These are phyloP conservation scores for Cryptoprocta ferox DNA, from an alignment of 2,797 vertebrate genomes.

Conservation along the genomic window DNA sequence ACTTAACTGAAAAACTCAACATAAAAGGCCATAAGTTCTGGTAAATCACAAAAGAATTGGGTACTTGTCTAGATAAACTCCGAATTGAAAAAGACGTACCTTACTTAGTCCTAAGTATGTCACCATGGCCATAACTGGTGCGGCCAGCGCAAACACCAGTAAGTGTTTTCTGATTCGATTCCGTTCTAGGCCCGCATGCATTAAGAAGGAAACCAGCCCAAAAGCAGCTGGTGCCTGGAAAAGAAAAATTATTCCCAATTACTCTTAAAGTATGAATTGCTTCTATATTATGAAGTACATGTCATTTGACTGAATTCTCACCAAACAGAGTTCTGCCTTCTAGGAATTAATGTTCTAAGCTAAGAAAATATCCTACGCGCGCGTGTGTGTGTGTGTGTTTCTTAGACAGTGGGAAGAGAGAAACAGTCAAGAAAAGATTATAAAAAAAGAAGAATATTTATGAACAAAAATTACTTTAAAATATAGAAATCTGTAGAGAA, in stretches of 20 bases:
- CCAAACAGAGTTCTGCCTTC: background rate
- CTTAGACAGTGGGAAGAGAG: background rate
- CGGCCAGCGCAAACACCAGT: constrained; percentile 96
- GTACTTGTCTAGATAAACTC: background rate
- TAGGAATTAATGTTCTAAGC: constrained; percentile 28
- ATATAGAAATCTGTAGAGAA: constrained; percentile 34
- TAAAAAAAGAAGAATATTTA: background rate
- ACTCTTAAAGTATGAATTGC: background rate
- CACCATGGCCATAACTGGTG: constrained; percentile 96
- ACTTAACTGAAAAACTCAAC: constrained; percentile 37
- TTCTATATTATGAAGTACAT: constrained; percentile 17
- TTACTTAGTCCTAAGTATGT: constrained; percentile 97
- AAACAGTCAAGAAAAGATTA: background rate
- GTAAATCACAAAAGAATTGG: background rate
- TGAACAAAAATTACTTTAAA: constrained; percentile 56
- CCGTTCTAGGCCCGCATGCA: constrained; percentile 98
- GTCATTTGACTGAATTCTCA: background rate
- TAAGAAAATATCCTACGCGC: background rate
- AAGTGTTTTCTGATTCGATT: constrained; percentile 99
- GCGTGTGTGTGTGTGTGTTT: background rate
- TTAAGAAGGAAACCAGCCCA: constrained; percentile 98
- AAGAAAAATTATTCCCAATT: background rate
- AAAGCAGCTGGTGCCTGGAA: constrained; percentile 97
- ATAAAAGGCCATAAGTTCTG: background rate
- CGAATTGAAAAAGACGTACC: constrained; percentile 86